These are phyloP conservation scores for Miniopterus natalensis DNA, from an alignment of 2,113 vertebrate species.

Conservation along the genomic window DNA sequence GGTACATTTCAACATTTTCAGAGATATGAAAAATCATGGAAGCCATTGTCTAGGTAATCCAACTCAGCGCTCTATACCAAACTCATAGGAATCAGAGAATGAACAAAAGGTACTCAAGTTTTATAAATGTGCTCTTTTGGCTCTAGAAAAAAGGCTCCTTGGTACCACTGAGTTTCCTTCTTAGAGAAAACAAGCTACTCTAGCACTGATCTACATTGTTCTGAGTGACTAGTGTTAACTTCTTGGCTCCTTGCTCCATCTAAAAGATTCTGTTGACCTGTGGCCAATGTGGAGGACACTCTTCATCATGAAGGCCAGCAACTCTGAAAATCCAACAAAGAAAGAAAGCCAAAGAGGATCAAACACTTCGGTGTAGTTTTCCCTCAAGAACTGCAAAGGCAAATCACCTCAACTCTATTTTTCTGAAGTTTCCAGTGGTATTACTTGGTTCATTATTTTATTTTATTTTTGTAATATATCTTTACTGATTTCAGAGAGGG, in stretches of 20 bases:
- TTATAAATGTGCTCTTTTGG: neutral
- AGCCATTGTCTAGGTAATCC: slow-evolving; percentile 9
- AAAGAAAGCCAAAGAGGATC: neutral
- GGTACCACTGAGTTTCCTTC: neutral
- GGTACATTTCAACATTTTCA: slow-evolving; percentile 55
- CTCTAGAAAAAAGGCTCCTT: neutral
- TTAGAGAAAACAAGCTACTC: neutral
- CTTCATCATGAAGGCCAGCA: neutral
- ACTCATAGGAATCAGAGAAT: neutral
- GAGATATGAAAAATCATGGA: slow-evolving; percentile 53
- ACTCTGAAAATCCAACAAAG: neutral
- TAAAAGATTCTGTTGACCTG: neutral
- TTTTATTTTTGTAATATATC: too few species aligned
- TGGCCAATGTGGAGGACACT: neutral
- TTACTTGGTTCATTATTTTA: slow-evolving; percentile 3
- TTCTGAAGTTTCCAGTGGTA: neutral
- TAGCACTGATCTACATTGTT: neutral
- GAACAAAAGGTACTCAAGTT: neutral
- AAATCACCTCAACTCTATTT: neutral
- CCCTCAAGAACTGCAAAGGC: neutral
- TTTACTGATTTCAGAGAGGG: too few species aligned
- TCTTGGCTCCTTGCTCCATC: neutral
- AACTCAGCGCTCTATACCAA: neutral
- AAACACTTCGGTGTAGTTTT: slow-evolving; percentile 14
- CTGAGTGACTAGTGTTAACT: neutral